Base-by-base conservation (phyloP, 2,888 invertebrate genomes). In the Altica lythri region DNA sequence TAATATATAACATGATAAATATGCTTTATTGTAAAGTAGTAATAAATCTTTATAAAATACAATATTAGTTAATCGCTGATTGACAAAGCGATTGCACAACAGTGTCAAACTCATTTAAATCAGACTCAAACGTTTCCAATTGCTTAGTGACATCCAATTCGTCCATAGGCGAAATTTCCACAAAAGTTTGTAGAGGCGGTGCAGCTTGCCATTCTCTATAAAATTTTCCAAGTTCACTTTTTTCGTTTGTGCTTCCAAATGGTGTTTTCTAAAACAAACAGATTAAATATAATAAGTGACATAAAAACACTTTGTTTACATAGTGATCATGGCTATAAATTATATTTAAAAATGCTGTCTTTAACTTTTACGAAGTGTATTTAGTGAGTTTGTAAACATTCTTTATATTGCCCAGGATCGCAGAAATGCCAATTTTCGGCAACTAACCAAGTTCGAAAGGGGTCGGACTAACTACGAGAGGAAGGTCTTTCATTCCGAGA, bases 201-300 rank as follows among this genome's bases (percentile, higher is more conserved):
- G 91, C 90, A 63, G 83, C 83, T 70, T 90, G 83, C 75, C 90
- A 91, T 69, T 91, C 89, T 22, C 86, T 82, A 77, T 89, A 91
- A 77, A 92, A 91, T 59, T 83, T 81, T 1, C 89, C 88, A 57
- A 92, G 78, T 68, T 92, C 91, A 35, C 84, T 84, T 66, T 86
- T 86, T 0, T 84, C 83, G 65, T 84, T 86, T 54, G 84, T 81
- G 57, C 84, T 86, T 37, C 89, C 89, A 72, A 91, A 91, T 2
- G 91, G 89, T 43, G 89, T 86, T 76, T 88, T 89, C 90, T 90
- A 80, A 1, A 84, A 79, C 27, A 57, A 55, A 53, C 34, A 47
- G 55, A 46, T 34, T n/a, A 9, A n/a, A n/a, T n/a, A n/a, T n/a
- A n/a, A n/a, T n/a, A n/a, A n/a, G n/a, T n/a, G n/a, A n/a, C n/a